phyloP scores from a whole-genome alignment of 2,888 invertebrate species.

The Nowickia ferox region DNA sequence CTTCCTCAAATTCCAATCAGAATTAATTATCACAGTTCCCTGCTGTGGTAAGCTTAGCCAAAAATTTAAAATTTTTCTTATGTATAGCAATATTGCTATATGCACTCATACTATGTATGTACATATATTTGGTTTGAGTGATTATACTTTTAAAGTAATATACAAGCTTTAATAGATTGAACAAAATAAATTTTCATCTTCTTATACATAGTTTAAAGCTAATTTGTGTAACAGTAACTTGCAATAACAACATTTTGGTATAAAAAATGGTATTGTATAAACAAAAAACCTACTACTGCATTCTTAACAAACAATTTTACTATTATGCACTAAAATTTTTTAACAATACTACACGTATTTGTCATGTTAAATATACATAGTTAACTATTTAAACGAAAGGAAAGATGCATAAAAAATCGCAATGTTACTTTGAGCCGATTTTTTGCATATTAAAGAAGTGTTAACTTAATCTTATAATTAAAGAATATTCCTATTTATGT shows the following conservation, averaged over 20 bases:
- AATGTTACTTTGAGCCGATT: too few species aligned
- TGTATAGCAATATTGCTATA: neutral
- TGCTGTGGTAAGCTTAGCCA: slow-evolving; percentile 27
- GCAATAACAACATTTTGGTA: slow-evolving; percentile 60
- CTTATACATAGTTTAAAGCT: slow-evolving; percentile 47
- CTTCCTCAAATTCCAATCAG: neutral
- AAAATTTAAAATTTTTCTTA: neutral
- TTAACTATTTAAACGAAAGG: neutral
- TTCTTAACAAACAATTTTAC: slow-evolving; percentile 60
- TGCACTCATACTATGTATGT: too few species aligned
- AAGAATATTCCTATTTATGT: neutral
- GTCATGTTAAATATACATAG: neutral
- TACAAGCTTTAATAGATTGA: neutral
- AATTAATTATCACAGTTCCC: slow-evolving; percentile 34
- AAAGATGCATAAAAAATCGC: neutral
- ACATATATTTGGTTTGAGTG: neutral
- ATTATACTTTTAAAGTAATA: slow-evolving; percentile 7
- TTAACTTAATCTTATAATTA: neutral
- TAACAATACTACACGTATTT: slow-evolving; percentile 27
- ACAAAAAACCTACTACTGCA: slow-evolving; percentile 65
- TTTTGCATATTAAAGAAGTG: neutral
- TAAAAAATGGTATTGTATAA: slow-evolving; percentile 58
- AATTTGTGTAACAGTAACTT: slow-evolving; percentile 62
- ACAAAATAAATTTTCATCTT: slow-evolving; percentile 23
- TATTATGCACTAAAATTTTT: neutral